Conservation (phyloP, 2,113 vertebrate genomes). For the Puntigrus tetrazona region DNA sequence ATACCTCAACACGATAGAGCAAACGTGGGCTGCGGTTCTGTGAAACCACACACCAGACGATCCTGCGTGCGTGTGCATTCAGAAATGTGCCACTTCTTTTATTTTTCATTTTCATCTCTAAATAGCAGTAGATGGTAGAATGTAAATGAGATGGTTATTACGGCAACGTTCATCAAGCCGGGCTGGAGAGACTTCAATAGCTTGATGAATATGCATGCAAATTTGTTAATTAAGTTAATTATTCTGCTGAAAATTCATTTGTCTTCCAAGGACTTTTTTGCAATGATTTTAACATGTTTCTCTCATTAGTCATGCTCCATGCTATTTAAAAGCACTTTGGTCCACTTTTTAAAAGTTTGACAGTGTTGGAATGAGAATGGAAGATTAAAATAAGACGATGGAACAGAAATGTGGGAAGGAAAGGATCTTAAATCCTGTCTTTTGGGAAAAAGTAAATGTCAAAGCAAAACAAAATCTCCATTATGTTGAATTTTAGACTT, state of each 20-base stretch:
- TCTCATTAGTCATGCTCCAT: constrained; percentile 90
- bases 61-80: constrained; percentile 20
- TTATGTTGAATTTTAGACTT: neutral
- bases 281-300: constrained; percentile 93
- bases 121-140: constrained; percentile 90
- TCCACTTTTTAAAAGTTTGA: constrained; percentile 83
- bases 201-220: constrained; percentile 98
- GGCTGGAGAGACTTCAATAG: constrained; percentile 95
- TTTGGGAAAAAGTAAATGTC: neutral
- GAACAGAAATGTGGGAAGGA: neutral
- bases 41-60: constrained; percentile 33
- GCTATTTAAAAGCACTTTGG: constrained; percentile 89
- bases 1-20: constrained; percentile 35
- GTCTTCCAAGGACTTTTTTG: constrained; percentile 93
- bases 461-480: neutral
- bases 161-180: constrained; percentile 93
- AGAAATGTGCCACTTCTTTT: constrained; percentile 53
- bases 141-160: constrained; percentile 99
- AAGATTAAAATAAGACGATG: constrained; percentile 7
- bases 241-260: constrained; percentile 97
- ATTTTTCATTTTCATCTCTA: constrained; percentile 66
- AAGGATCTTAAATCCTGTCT: neutral
- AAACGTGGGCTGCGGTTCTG: constrained; percentile 3
- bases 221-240: constrained; percentile 99
- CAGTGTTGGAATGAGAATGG: constrained; percentile 37